Percentiles rank a stretch among this genome's conserved stretches.
Conservation (phyloP, 2,797 vertebrate genomes). For the Tapirus indicus region DNA sequence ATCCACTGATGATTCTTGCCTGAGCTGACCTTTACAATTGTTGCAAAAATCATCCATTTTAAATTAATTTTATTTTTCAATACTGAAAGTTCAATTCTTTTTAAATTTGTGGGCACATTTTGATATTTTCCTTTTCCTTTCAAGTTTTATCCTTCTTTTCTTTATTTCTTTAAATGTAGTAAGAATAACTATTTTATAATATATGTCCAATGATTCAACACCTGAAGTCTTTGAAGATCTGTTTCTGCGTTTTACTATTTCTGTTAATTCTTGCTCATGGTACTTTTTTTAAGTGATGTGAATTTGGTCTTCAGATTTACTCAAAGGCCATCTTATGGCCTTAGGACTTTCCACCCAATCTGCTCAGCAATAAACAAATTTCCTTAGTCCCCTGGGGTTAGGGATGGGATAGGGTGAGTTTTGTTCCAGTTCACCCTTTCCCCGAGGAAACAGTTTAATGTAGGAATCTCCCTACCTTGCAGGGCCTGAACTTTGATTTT, state of each 20-base stretch:
- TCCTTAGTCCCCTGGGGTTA: background rate
- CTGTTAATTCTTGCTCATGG: background rate
- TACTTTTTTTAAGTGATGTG: background rate
- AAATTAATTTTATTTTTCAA: constrained; percentile 33
- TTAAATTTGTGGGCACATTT: constrained; percentile 14
- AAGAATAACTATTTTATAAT: background rate
- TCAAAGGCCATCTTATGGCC: background rate
- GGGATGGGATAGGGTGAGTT: background rate
- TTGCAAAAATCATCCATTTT: constrained; percentile 32
- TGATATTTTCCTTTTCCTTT: constrained; percentile 11
- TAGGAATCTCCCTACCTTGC: background rate
- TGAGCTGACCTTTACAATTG: background rate
- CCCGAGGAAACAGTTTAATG: background rate
- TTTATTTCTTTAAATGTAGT: background rate
- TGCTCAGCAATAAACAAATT: background rate
- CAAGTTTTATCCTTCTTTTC: constrained; percentile 22
- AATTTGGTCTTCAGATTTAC: background rate
- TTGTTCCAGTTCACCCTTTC: constrained; percentile 15
- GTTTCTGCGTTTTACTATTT: background rate
- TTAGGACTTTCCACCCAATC: background rate
- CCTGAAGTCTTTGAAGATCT: background rate
- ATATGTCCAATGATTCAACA: background rate
- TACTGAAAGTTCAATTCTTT: constrained; percentile 41
- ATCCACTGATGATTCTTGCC: background rate
- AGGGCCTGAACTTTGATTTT: background rate